phyloP scores from a whole-genome alignment of 30 jellyfish, hydroid and myxozoan species.

The Pseudorhiza aurosa region DNA sequence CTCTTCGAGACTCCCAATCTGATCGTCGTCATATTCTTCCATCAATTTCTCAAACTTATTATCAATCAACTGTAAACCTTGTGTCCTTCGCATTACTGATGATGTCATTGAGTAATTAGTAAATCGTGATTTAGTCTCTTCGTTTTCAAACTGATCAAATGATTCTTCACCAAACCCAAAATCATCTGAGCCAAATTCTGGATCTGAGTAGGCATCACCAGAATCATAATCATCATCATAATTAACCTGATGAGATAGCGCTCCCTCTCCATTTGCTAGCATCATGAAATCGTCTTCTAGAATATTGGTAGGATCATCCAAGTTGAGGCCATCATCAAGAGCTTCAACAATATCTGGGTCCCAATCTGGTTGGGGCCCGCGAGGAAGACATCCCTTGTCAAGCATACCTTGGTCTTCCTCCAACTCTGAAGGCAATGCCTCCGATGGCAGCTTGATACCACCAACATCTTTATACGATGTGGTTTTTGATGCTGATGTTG shows the following conservation, averaged over 20 bases:
- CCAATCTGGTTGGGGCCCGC: slow-evolving; percentile 96
- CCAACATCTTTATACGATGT: slow-evolving; percentile 55
- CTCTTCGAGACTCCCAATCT: slow-evolving; percentile 83
- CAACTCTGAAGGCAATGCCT: slow-evolving; percentile 75
- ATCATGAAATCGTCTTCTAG: slow-evolving; percentile 85
- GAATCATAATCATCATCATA: background rate
- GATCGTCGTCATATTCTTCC: slow-evolving; percentile 95
- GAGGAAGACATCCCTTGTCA: slow-evolving; percentile 80
- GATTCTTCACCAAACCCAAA: slow-evolving; percentile 58
- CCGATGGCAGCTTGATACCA: slow-evolving; percentile 72
- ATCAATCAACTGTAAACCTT: slow-evolving; percentile 74
- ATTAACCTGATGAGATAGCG: background rate
- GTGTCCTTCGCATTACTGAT: slow-evolving; percentile 90
- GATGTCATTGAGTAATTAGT: slow-evolving; percentile 96
- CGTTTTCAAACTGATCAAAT: slow-evolving; percentile 50
- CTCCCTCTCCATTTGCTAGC: slow-evolving; percentile 67
- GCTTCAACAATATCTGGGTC: slow-evolving; percentile 98
- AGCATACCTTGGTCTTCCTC: slow-evolving; percentile 91
- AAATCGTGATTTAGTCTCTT: slow-evolving; percentile 83
- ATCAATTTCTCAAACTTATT: slow-evolving; percentile 79
- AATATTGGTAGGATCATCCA: slow-evolving; percentile 85
- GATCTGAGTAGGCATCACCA: slow-evolving; percentile 5
- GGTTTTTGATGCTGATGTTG: slow-evolving; percentile 2
- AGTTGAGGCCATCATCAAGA: slow-evolving; percentile 87
- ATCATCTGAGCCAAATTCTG: slow-evolving; percentile 71